A percentile compares a stretch with the other conserved stretches of the same genome.
These are phyloP conservation scores for Siniperca undulata DNA, from an alignment of 2,797 vertebrate species.

Conservation along the genomic window DNA sequence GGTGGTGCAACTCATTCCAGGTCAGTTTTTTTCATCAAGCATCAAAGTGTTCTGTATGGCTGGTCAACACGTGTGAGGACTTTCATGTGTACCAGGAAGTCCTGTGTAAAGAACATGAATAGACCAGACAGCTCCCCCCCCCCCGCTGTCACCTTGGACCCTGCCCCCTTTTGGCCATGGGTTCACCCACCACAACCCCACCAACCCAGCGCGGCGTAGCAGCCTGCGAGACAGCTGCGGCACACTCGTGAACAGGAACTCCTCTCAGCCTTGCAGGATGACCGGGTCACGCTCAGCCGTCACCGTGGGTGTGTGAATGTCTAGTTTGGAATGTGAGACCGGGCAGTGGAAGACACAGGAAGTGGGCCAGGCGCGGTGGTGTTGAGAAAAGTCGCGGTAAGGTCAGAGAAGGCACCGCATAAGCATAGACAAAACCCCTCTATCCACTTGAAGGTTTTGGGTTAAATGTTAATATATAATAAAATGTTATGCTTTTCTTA, in stretches of 20 bases:
- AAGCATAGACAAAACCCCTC: slow-evolving; percentile 46
- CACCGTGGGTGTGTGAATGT: slow-evolving; percentile 79
- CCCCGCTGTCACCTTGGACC: slow-evolving; percentile 50
- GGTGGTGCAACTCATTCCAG: background rate
- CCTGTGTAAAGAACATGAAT: slow-evolving; percentile 48
- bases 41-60: slow-evolving; percentile 9
- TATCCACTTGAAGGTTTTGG: slow-evolving; percentile 14
- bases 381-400: slow-evolving; percentile 53
- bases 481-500: slow-evolving; percentile 2
- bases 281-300: slow-evolving; percentile 76
- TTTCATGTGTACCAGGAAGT: slow-evolving; percentile 30
- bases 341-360: slow-evolving; percentile 74
- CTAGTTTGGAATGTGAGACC: slow-evolving; percentile 72
- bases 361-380: slow-evolving; percentile 56
- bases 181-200: slow-evolving; percentile 47
- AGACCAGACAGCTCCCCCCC: slow-evolving; percentile 32
- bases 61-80: slow-evolving; percentile 39
- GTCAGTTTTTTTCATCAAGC: background rate
- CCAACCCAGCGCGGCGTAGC: slow-evolving; percentile 26
- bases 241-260: slow-evolving; percentile 73
- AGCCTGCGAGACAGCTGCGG: slow-evolving; percentile 68
- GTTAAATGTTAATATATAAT: slow-evolving; percentile 32
- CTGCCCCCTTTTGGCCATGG: slow-evolving; percentile 43
- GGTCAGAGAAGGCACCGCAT: slow-evolving; percentile 52
- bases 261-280: slow-evolving; percentile 66